phyloP scores from a whole-genome alignment of 1,140 invertebrate species.

The Diorhabda elongata region DNA sequence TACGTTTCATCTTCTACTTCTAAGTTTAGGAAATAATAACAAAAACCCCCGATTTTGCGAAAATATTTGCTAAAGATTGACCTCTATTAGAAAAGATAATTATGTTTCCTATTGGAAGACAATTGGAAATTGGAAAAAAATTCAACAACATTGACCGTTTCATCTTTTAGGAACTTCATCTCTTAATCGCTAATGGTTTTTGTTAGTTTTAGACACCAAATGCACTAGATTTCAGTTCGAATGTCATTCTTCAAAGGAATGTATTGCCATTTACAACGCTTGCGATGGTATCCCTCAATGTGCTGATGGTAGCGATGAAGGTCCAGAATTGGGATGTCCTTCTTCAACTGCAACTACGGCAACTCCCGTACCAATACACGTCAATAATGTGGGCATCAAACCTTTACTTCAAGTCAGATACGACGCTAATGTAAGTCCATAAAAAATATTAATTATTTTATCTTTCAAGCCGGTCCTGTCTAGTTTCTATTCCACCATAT shows the following conservation, averaged over 20 bases:
- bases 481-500: too few species aligned
- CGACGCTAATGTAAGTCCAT: slow-evolving; percentile 25
- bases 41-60: too few species aligned
- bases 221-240: slow-evolving; percentile 84
- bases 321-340: slow-evolving; percentile 73
- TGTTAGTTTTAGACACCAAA: slow-evolving; percentile 38
- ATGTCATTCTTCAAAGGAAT: slow-evolving; percentile 80
- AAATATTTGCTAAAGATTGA: too few species aligned
- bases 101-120: too few species aligned
- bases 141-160: not conserved
- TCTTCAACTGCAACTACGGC: slow-evolving; percentile 18
- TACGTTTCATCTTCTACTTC: too few species aligned
- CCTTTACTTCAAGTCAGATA: slow-evolving; percentile 13
- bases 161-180: too few species aligned
- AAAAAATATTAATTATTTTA: not conserved
- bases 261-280: slow-evolving; percentile 92
- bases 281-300: slow-evolving; percentile 95
- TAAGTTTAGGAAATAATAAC: too few species aligned
- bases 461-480: not conserved
- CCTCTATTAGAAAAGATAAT: too few species aligned
- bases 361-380: slow-evolving; percentile 10
- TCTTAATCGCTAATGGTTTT: too few species aligned
- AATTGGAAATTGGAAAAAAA: not conserved
- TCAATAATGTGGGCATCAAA: slow-evolving; percentile 10
- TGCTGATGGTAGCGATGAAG: slow-evolving; percentile 86